Base-by-base conservation (phyloP, 2,113 vertebrate species). In the Labrus mixtus region DNA sequence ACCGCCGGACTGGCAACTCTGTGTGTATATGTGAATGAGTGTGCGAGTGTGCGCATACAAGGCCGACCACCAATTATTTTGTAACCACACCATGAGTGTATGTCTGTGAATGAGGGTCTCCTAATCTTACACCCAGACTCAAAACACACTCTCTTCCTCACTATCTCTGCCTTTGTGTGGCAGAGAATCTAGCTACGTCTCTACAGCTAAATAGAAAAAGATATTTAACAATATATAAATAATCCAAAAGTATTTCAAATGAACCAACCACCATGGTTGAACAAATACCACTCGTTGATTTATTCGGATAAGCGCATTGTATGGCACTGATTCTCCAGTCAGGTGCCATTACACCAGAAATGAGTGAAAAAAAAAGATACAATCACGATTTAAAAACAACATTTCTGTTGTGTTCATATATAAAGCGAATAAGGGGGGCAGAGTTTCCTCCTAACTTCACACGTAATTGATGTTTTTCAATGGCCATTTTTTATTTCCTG, bases 51-150 rank as follows among this genome's bases (percentile, higher is more conserved):
- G 76, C 61, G 36, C 84, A 81, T 75, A 79, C 81, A 74, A 76
- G 83, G 70, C 81, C 83, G 82, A 81, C 85, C 87, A 85, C 91
- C 90, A 89, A 91, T 90, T 85, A 90, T 89, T 91, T 92, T 90
- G 79, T 76, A 82, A 90, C 91, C 91, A 82, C 90, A 89, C 72
- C 88, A 90, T 91, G 88, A 92, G 90, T 93, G 88, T 89, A 81
- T 77, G 90, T 93, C 90, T 92, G 89, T 86, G 90, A 89, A 87
- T 88, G 80, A 91, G 90, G 88, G 90, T 90, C 89, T 88, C 90
- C 90, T 87, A 80, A 92, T 90, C 87, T 89, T 83, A 87, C 88
- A 90, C 84, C 82, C 87, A 87, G 82, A 84, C 86, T 85, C 80
- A 68, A 83, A 83, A 82, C 16, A 41, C 8, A 25, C 23, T 76